These are phyloP conservation scores for Phlogophora meticulosa DNA, from an alignment of 2,888 invertebrate species.

Conservation along the genomic window DNA sequence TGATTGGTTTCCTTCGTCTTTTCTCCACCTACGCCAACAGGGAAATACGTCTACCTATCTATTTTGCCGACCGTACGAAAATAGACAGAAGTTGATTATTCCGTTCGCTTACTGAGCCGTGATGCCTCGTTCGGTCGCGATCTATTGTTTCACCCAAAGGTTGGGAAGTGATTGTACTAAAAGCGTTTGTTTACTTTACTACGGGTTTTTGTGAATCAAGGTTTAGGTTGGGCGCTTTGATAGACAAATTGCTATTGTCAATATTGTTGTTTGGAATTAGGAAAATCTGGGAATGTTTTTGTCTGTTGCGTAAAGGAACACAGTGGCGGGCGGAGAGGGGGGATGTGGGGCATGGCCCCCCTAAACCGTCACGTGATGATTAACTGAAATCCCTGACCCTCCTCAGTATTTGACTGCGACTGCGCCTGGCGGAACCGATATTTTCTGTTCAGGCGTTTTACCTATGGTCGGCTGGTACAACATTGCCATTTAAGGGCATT, in stretches of 20 bases:
- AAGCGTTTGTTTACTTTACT: constrained; percentile 58
- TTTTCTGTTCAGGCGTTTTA: neutral
- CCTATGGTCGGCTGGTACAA: neutral
- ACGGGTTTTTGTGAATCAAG: constrained; percentile 56
- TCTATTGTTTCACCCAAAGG: constrained; percentile 59
- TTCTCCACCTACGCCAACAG: constrained; percentile 9
- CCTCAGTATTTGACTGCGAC: too few species aligned
- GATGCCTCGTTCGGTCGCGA: constrained; percentile 46
- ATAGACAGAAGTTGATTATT: constrained; percentile 57
- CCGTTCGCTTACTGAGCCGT: constrained; percentile 54
- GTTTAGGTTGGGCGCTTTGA: constrained; percentile 49
- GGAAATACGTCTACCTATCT: constrained; percentile 37
- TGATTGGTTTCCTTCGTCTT: constrained; percentile 35
- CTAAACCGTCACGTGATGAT: too few species aligned
- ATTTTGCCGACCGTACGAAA: constrained; percentile 45
- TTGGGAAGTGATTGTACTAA: constrained; percentile 59
- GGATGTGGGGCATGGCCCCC: too few species aligned
- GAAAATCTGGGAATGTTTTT: constrained; percentile 28
- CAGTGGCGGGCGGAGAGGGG: too few species aligned
- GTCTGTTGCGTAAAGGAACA: neutral
- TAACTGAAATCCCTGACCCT: too few species aligned
- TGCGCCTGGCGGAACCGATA: too few species aligned
- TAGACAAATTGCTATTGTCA: constrained; percentile 59
- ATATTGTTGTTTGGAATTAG: constrained; percentile 48
- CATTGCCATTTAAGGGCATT: too few species aligned